phyloP scores from a whole-genome alignment of 2,888 invertebrate genomes.

The Nesidiocoris tenuis region DNA sequence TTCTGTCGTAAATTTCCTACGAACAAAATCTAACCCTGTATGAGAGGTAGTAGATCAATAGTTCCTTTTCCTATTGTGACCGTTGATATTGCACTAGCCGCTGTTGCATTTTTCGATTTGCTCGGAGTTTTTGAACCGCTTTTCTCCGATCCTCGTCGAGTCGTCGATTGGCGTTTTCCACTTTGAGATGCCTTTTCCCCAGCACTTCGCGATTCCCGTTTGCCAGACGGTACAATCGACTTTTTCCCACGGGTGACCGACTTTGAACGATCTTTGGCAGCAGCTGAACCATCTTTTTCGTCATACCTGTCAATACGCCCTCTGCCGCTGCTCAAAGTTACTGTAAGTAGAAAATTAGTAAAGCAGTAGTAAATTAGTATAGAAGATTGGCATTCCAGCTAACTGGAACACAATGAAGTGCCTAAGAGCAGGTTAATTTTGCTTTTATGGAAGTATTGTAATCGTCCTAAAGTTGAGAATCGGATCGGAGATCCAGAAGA shows the following conservation, averaged over 20 bases:
- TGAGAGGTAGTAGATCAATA: slow-evolving; percentile 42
- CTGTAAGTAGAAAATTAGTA: too few relatives aligned
- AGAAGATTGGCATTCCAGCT: too few relatives aligned
- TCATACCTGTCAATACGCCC: background rate
- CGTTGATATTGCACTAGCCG: slow-evolving; percentile 4
- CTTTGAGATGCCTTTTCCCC: too few relatives aligned
- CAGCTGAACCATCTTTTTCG: background rate
- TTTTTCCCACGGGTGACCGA: background rate
- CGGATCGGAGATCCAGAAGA: too few relatives aligned
- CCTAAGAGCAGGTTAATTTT: too few relatives aligned
- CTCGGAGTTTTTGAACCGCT: background rate
- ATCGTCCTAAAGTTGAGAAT: too few relatives aligned
- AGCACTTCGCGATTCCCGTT: slow-evolving; percentile 6
- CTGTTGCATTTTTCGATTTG: background rate
- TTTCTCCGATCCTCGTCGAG: slow-evolving; percentile 16
- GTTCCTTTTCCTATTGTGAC: slow-evolving; percentile 42
- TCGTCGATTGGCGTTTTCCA: background rate
- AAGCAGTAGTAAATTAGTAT: too few relatives aligned
- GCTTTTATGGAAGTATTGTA: too few relatives aligned
- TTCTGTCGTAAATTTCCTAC: too few relatives aligned
- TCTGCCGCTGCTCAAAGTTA: slow-evolving; percentile 24
- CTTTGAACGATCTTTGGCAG: background rate
- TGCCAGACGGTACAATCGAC: background rate
- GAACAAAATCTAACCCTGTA: slow-evolving; percentile 35
- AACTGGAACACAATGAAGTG: too few relatives aligned